Evolutionary conservation across 1,140 invertebrate genomes (phyloP), one percentile per base, ranked within the genome.

Genomic region (Drosophila littoralis): DNA sequence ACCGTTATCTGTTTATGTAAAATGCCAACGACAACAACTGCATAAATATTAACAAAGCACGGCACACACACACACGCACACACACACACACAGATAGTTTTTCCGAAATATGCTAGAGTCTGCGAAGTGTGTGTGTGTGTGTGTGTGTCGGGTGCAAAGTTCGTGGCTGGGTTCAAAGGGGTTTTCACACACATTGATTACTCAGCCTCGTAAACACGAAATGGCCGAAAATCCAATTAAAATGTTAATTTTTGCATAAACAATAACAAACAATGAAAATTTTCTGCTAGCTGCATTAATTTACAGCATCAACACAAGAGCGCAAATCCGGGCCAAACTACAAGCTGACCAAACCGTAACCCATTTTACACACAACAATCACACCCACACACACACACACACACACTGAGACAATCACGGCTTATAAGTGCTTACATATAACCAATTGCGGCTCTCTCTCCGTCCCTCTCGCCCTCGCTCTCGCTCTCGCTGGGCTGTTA

Each of bases 181-280:
- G 32, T 35, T 28, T 28, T 6, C 22, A 28, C 12, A 69, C 10
- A 28, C 48, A 59, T 40, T 55, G 59, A 50, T 64, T 61, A 22
- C 28, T 35, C 42, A 17, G 22, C 13, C 43, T 55, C 43, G 64
- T 54, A 57, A 63, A 43, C 54, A 45, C n/a, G 13, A 64, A 75
- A 65, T 75, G 60, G 32, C 51, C 55, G 38, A 78, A 77, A 79
- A 77, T 77, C 69, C 77, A 79, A 79, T 77, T 79, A 79, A 79
- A 79, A 79, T 79, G 77, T 79, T 79, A 79, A 79, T 79, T 79
- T 79, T 66, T 77, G 64, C 43, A 54, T 46, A 65, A 70, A 77
- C 75, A 77, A 77, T 74, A 74, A 69, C 55, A 79, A 75, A 65
- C 66, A 79, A 69, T 74, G 64, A 52, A 63, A 66, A 65, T 74